phyloP scores from a whole-genome alignment of 2,888 invertebrate species.

The Leptopilina myrica region DNA sequence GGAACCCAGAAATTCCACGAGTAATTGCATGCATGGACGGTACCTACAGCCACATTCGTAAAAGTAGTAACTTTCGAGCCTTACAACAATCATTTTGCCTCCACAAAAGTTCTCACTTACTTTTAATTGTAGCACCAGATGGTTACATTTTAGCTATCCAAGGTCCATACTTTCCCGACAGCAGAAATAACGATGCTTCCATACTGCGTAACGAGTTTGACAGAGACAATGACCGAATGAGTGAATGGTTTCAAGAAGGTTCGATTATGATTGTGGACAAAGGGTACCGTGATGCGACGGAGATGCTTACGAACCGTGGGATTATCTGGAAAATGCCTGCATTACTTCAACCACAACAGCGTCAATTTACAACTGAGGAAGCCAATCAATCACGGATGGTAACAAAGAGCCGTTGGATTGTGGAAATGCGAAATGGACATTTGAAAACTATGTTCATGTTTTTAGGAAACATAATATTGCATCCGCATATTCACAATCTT shows the following conservation, averaged over 20 bases:
- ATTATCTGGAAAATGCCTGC: background rate
- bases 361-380: conserved; percentile 53
- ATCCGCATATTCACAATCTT: too few relatives aligned
- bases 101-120: conserved; percentile 43
- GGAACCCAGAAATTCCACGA: conserved; percentile 15
- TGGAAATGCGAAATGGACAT: conserved; percentile 56
- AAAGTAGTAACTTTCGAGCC: conserved; percentile 38
- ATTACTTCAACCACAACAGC: conserved; percentile 36
- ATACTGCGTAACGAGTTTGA: too few relatives aligned
- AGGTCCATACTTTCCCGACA: too few relatives aligned
- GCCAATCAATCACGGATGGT: conserved; percentile 56
- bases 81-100: conserved; percentile 41
- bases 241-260: too few relatives aligned
- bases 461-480: too few relatives aligned
- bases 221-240: too few relatives aligned
- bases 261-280: too few relatives aligned
- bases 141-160: conserved; percentile 24
- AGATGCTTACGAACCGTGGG: conserved; percentile 9
- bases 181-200: too few relatives aligned
- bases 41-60: conserved; percentile 41
- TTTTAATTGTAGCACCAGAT: conserved; percentile 19
- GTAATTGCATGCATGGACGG: conserved; percentile 44
- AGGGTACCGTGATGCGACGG: too few relatives aligned
- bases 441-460: conserved; percentile 42
- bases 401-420: conserved; percentile 54